phyloP scores from a whole-genome alignment of 2,113 vertebrate species.

The Prietella phreatophila region DNA sequence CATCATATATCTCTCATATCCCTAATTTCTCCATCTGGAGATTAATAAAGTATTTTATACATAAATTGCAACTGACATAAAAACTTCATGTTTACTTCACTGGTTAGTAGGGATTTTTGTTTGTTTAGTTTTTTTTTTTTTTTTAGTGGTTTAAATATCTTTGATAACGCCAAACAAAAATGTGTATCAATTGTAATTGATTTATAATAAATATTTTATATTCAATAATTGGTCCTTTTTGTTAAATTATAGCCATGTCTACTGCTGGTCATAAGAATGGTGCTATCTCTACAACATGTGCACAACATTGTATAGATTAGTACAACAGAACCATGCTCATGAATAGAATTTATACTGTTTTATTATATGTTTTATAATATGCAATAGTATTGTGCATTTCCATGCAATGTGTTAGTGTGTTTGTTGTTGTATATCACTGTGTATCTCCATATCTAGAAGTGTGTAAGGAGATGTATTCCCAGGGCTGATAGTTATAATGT shows the following conservation, averaged over 20 bases:
- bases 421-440: slow-evolving; percentile 63
- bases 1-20: neutral
- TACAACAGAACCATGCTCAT: neutral
- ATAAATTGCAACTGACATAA: neutral
- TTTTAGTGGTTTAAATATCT: neutral
- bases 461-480: slow-evolving; percentile 78
- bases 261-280: neutral
- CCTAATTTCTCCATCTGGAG: too few species aligned
- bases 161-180: neutral
- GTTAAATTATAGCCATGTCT: neutral
- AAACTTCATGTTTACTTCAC: neutral
- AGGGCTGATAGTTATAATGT: slow-evolving; percentile 96
- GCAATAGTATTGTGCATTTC: neutral
- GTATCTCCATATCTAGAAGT: slow-evolving; percentile 63
- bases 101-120: neutral
- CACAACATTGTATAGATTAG: neutral
- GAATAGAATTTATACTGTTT: neutral
- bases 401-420: slow-evolving; percentile 53
- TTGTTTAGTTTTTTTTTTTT: too few species aligned
- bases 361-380: neutral
- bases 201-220: neutral
- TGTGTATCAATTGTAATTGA: neutral
- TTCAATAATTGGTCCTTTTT: neutral
- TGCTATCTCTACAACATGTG: neutral
- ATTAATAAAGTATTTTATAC: too few species aligned